Conservation (phyloP, 2,797 vertebrate species). For the Phataginus tricuspis region DNA sequence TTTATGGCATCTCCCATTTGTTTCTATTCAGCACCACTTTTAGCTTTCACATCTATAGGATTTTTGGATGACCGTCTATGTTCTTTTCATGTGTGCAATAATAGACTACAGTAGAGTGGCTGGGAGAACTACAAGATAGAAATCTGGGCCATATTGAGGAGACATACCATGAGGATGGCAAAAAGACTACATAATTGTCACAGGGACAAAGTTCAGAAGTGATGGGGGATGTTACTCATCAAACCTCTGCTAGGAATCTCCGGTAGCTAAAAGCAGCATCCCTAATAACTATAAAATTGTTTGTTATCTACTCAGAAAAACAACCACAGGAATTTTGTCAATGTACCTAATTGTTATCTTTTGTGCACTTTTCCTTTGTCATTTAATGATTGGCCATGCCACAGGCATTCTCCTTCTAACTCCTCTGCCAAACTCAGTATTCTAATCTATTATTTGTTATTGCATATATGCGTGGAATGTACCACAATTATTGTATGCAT, state of each 20-base stretch:
- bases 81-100: background rate
- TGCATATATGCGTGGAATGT: background rate
- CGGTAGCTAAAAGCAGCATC: background rate
- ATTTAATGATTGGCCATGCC: background rate
- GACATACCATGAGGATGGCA: background rate
- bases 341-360: background rate
- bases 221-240: background rate
- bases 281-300: background rate
- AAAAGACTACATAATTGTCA: background rate
- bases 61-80: background rate
- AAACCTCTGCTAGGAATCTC: background rate
- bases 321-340: background rate
- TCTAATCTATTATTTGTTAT: background rate
- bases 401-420: background rate
- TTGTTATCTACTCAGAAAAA: background rate
- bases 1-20: background rate
- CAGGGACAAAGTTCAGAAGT: constrained; percentile 10
- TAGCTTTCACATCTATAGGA: background rate
- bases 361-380: background rate
- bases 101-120: background rate
- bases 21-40: background rate
- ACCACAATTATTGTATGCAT: background rate
- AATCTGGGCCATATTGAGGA: background rate
- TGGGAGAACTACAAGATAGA: background rate
- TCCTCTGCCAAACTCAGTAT: background rate